Evolutionary conservation across 2,113 vertebrate genomes (phyloP).

Genomic region (Channa argus): DNA sequence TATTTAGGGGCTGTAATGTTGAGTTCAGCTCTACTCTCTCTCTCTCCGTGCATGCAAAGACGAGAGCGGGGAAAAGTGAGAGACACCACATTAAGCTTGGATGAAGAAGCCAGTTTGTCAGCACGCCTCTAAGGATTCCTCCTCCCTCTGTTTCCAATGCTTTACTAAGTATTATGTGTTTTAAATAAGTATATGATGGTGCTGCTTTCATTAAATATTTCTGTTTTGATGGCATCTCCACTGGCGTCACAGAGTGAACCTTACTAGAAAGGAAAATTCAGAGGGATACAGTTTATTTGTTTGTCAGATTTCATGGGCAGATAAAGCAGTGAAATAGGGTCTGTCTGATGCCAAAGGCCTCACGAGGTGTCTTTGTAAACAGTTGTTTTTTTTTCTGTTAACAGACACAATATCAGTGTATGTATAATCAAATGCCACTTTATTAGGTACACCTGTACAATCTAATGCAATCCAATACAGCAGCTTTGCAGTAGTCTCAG

Average conservation of each 20-base stretch:
- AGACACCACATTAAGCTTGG: slow-evolving; percentile 39
- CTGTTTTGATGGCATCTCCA: slow-evolving; percentile 29
- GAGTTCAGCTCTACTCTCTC: slow-evolving; percentile 42
- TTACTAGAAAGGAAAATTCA: slow-evolving; percentile 26
- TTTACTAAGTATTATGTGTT: slow-evolving; percentile 17
- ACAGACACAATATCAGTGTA: no score
- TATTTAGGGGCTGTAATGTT: slow-evolving; percentile 70
- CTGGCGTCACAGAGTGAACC: slow-evolving; percentile 9
- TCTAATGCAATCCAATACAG: no score
- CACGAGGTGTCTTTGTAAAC: no score
- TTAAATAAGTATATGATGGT: slow-evolving; percentile 30
- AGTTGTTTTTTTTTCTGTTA: no score
- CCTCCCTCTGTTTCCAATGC: slow-evolving; percentile 19
- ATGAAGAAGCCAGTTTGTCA: slow-evolving; percentile 59
- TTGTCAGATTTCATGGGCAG: slow-evolving; percentile 9
- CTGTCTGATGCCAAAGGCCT: no score
- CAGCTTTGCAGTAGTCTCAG: no score
- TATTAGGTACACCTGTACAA: no score
- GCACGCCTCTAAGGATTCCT: slow-evolving; percentile 24
- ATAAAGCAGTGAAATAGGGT: not conserved
- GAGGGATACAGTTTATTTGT: slow-evolving; percentile 16
- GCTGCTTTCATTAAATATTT: slow-evolving; percentile 25
- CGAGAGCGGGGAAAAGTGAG: slow-evolving; percentile 30
- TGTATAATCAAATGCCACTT: no score
- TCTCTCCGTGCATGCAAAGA: slow-evolving; percentile 37